Evolutionary conservation across 2,797 vertebrate species (phyloP).

Genomic region (Amblyraja radiata): DNA sequence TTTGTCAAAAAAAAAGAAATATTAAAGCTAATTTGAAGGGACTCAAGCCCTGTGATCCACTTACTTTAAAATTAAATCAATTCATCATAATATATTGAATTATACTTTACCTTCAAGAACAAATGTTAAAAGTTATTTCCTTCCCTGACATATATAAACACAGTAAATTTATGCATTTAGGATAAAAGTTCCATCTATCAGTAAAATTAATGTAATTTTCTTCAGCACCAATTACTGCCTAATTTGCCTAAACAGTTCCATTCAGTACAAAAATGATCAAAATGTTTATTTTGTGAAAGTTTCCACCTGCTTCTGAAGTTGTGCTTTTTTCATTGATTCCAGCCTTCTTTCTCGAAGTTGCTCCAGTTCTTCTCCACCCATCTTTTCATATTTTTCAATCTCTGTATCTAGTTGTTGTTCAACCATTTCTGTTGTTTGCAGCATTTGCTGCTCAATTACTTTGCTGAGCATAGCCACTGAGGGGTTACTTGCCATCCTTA

Average conservation of each 20-base stretch:
- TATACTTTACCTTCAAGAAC: not conserved
- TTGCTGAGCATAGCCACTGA: constrained; percentile 73
- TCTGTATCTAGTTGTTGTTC: constrained; percentile 86
- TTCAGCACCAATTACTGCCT: not conserved
- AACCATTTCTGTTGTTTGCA: constrained; percentile 73
- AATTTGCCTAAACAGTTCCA: not conserved
- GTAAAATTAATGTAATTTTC: not conserved
- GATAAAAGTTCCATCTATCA: not conserved
- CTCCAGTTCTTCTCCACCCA: constrained; percentile 90
- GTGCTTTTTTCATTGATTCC: constrained; percentile 84
- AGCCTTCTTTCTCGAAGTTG: constrained; percentile 79
- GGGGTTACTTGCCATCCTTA: constrained; percentile 67
- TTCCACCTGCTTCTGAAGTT: constrained; percentile 91
- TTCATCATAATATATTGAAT: not conserved
- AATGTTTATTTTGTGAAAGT: constrained; percentile 39
- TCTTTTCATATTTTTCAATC: constrained; percentile 75
- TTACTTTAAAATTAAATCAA: not conserved
- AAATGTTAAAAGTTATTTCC: not conserved
- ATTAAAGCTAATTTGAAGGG: not conserved
- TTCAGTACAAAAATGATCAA: not conserved
- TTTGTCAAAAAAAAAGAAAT: too few relatives aligned
- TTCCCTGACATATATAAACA: not conserved
- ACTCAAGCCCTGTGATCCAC: not conserved
- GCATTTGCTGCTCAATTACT: constrained; percentile 76
- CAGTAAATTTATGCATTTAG: not conserved